Evolutionary conservation across 1,140 invertebrate species (phyloP).

Genomic region (Apis laboriosa): DNA sequence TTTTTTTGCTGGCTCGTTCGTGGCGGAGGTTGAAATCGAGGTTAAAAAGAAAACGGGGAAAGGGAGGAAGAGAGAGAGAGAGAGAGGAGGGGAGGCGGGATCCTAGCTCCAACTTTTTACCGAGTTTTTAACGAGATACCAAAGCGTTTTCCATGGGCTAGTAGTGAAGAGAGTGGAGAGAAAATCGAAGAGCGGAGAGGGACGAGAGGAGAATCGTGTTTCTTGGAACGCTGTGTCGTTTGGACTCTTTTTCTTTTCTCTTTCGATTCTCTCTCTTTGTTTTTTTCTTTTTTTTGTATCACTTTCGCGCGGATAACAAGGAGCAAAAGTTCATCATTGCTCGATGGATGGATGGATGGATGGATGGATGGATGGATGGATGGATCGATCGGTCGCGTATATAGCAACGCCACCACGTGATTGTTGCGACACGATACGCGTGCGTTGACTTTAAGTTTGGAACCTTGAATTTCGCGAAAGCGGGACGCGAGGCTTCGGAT

Average conservation of each 20-base stretch:
- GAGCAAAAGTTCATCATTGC: background rate
- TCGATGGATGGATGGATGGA: background rate
- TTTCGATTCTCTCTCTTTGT: background rate
- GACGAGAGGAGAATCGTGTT: slow-evolving; percentile 25
- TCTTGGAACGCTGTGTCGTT: slow-evolving; percentile 25
- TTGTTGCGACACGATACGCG: background rate
- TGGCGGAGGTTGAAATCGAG: slow-evolving; percentile 43
- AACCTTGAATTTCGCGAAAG: slow-evolving; percentile 60
- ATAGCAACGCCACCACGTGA: too few species aligned
- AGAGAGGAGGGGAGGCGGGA: slow-evolving; percentile 26
- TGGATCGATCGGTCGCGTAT: background rate
- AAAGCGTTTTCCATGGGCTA: slow-evolving; percentile 59
- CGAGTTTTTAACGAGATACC: slow-evolving; percentile 64
- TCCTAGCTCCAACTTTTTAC: slow-evolving; percentile 55
- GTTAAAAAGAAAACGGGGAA: slow-evolving; percentile 57
- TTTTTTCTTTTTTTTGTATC: background rate
- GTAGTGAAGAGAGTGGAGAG: slow-evolving; percentile 31
- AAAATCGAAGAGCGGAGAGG: background rate
- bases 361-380: background rate
- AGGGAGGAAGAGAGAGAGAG: slow-evolving; percentile 3
- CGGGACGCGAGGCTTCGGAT: slow-evolving; percentile 37
- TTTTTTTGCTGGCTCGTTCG: slow-evolving; percentile 54
- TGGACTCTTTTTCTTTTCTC: background rate
- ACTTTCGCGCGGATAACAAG: slow-evolving; percentile 28
- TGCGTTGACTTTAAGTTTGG: slow-evolving; percentile 41